Base-by-base conservation (phyloP, 2,113 vertebrate genomes). In the Campylorhamphus procurvoides region DNA sequence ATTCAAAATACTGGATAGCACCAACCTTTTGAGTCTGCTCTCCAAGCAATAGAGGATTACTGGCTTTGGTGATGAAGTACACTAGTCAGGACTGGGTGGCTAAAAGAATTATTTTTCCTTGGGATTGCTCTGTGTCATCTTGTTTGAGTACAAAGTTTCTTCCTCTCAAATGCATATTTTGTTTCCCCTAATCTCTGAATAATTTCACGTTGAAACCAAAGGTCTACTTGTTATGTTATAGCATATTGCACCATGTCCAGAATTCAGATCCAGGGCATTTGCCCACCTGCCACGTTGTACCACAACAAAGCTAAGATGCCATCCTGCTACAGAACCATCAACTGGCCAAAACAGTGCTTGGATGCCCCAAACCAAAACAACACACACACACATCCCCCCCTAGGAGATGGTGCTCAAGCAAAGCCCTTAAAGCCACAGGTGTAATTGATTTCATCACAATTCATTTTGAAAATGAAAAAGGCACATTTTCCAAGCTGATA, bases 401-500 rank as follows among this genome's bases (percentile, higher is more conserved):
- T 60, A 93, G 50, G 84, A 88, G 55, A 76, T n/a, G 74, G 78
- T 46, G 15, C 58, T 85, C 42, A 31, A 73, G 58, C 9, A 44
- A 50, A 58, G 19, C 39, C 29, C 67, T 67, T n/a, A 4, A 23
- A 73, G 25, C 39, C 60, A 71, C 46, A n/a, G 5, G 1, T 92
- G 62, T 49, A 95, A 94, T 81, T 82, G 85, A 96, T 96, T 97
- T 96, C 94, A 96, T 46, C 87, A 78, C 1, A 14, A 66, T 66
- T 67, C 84, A 39, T 89, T 80, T 96, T 89, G 84, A 74, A 93
- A 95, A 93, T 87, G 78, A 92, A 97, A 93, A 97, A 96, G 84
- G 79, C 95, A 87, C 92, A 62, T 77, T 96, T 97, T 95, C 90
- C 95, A 93, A 96, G 92, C 95, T 92, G 88, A 85, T 89, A 91